A percentile compares a stretch with the other conserved stretches of the same genome.
phyloP scores from a whole-genome alignment of 2,888 invertebrate species.

The Xanthia togata region DNA sequence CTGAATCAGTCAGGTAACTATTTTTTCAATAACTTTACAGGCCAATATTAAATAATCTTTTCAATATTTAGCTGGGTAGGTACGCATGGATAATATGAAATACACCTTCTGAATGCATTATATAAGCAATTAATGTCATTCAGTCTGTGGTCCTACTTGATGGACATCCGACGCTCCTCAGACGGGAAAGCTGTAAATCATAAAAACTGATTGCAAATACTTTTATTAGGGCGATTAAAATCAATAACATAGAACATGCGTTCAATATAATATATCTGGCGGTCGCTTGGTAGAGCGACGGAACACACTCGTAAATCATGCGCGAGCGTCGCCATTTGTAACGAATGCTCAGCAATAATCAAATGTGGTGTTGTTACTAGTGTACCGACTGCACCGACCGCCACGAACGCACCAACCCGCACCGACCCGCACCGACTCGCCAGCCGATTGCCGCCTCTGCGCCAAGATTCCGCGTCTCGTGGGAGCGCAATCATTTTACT shows the following conservation, averaged over 20 bases:
- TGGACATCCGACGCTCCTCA: constrained; percentile 26
- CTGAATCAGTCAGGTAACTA: neutral
- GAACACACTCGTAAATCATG: constrained; percentile 49
- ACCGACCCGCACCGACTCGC: constrained; percentile 27
- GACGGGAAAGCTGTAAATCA: constrained; percentile 50
- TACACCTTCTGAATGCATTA: constrained; percentile 37
- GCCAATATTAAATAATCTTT: neutral
- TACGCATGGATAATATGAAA: constrained; percentile 15
- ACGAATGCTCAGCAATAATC: constrained; percentile 46
- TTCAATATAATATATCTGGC: constrained; percentile 24
- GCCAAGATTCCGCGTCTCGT: constrained; percentile 68
- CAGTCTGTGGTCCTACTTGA: constrained; percentile 30
- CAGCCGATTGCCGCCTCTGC: constrained; percentile 24
- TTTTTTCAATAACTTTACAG: neutral
- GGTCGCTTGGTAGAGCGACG: constrained; percentile 12
- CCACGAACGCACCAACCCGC: constrained; percentile 11
- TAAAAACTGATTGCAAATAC: constrained; percentile 39
- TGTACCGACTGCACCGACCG: constrained; percentile 18
- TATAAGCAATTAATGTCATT: constrained; percentile 40
- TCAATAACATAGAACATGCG: constrained; percentile 30
- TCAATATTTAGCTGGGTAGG: neutral
- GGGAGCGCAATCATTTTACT: constrained; percentile 83
- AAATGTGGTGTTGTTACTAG: constrained; percentile 41
- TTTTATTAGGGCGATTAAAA: constrained; percentile 49
- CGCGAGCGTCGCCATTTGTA: constrained; percentile 39